Percentiles rank a stretch among this genome's conserved stretches.
phyloP scores from a whole-genome alignment of 1,140 invertebrate species.

The Eurosta solidaginis region DNA sequence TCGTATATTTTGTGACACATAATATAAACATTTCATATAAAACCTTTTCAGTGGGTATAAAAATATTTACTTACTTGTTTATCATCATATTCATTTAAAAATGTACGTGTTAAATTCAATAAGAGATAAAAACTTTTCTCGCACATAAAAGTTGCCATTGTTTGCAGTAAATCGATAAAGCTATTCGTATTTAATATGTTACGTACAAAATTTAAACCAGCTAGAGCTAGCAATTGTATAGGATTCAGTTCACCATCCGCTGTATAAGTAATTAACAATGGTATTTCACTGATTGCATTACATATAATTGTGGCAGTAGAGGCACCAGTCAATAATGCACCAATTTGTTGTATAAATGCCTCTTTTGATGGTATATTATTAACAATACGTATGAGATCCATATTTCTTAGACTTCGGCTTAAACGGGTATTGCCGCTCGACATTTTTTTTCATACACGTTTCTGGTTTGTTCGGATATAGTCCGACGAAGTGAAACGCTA shows the following conservation, averaged over 20 bases:
- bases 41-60: slow-evolving; percentile 48
- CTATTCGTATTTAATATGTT: slow-evolving; percentile 42
- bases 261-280: no score
- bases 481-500: neutral
- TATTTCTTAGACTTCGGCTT: slow-evolving; percentile 41
- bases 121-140: slow-evolving; percentile 39
- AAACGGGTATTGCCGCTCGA: slow-evolving; percentile 47
- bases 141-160: slow-evolving; percentile 41
- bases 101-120: slow-evolving; percentile 41
- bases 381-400: slow-evolving; percentile 49
- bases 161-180: slow-evolving; percentile 45
- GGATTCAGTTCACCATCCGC: slow-evolving; percentile 40
- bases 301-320: no score
- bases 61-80: slow-evolving; percentile 46
- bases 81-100: slow-evolving; percentile 41
- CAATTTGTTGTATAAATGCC: slow-evolving; percentile 52
- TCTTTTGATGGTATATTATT: slow-evolving; percentile 52
- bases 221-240: slow-evolving; percentile 34
- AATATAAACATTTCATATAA: slow-evolving; percentile 46
- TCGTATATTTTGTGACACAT: slow-evolving; percentile 42
- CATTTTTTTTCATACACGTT: slow-evolving; percentile 46
- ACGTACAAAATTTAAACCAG: slow-evolving; percentile 42
- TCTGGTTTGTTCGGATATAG: slow-evolving; percentile 30
- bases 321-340: no score
- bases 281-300: slow-evolving; percentile 41